These are phyloP conservation scores for Leucopternis melanops DNA, from an alignment of 2,113 vertebrate genomes.

Conservation along the genomic window DNA sequence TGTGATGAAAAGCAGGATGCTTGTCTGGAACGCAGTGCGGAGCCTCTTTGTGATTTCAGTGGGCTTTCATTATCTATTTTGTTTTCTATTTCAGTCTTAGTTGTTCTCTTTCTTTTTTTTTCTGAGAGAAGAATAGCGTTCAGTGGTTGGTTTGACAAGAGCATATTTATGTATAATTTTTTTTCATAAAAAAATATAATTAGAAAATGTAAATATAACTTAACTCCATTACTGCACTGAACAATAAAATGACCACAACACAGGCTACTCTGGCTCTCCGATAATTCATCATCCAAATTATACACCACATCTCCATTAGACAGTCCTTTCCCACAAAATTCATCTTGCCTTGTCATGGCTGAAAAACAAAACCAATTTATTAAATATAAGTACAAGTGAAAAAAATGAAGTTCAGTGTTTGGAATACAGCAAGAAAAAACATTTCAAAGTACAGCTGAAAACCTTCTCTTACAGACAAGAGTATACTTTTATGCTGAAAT, in stretches of 20 bases:
- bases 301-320: not conserved
- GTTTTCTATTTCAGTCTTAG: conserved; percentile 37
- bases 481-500: not conserved
- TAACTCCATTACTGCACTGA: not conserved
- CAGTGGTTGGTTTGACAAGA: not conserved
- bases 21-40: not conserved
- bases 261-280: not conserved
- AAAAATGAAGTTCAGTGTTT: not conserved
- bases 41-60: not conserved
- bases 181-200: not conserved
- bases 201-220: conserved; percentile 20
- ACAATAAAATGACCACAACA: conserved; percentile 18
- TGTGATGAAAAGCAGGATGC: conserved; percentile 48
- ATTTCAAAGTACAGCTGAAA: not conserved
- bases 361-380: not conserved
- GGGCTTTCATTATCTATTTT: conserved; percentile 33
- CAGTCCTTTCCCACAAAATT: not conserved
- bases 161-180: not conserved
- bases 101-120: not conserved
- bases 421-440: not conserved
- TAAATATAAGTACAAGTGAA: not conserved
- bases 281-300: conserved; percentile 19
- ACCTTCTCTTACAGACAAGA: not conserved
- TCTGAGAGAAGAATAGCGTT: not conserved
- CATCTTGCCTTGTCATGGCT: not conserved